A percentile compares a stretch with the other conserved stretches of the same genome.
These are phyloP conservation scores for Tamandua tetradactyla DNA, from an alignment of 2,797 vertebrate genomes.

Conservation along the genomic window DNA sequence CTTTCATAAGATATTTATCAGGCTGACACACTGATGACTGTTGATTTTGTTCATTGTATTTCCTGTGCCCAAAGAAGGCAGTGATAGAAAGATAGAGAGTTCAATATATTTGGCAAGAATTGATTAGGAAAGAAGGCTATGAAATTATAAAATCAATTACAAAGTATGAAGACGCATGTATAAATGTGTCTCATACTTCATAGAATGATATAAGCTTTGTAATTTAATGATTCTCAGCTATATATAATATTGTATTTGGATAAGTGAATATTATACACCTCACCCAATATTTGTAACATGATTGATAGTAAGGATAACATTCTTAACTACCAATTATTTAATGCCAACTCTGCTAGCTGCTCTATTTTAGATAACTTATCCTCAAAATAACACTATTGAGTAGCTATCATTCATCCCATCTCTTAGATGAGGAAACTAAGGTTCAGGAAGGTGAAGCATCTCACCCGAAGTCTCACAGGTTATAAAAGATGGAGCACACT, in stretches of 20 bases:
- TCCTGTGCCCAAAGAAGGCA: background rate
- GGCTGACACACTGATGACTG: background rate
- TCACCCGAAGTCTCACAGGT: background rate
- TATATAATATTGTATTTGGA: background rate
- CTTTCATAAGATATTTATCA: background rate
- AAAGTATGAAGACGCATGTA: background rate
- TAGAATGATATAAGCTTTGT: conserved; percentile 21
- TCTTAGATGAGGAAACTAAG: conserved; percentile 30
- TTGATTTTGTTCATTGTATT: conserved; percentile 11
- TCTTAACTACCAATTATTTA: conserved; percentile 16
- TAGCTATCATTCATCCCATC: background rate
- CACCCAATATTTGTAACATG: background rate
- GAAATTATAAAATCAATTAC: conserved; percentile 1
- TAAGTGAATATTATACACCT: background rate
- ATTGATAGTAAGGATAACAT: background rate
- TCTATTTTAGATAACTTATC: conserved; percentile 5
- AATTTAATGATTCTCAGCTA: background rate
- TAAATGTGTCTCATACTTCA: background rate
- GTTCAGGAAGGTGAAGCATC: conserved; percentile 37
- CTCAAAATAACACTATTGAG: background rate
- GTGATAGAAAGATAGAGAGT: background rate
- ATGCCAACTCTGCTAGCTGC: conserved; percentile 1
- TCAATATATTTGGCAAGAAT: background rate
- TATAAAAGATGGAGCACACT: conserved; percentile 53
- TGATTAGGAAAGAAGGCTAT: conserved; percentile 15